These are phyloP conservation scores for Cinclus cinclus DNA, from an alignment of 2,113 vertebrate species.

Conservation along the genomic window DNA sequence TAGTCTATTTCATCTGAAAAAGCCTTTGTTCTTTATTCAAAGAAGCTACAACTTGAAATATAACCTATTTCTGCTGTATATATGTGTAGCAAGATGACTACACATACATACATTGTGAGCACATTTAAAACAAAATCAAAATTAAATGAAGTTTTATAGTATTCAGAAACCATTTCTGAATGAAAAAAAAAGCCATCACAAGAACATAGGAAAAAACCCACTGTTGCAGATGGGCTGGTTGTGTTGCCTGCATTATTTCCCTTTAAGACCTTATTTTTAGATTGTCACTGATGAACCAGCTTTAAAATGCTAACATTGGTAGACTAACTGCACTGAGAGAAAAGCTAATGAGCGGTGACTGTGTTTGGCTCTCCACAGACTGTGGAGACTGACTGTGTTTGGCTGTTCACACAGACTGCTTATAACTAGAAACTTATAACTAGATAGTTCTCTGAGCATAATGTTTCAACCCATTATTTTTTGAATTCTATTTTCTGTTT, in stretches of 20 bases:
- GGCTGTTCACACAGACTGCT: background rate
- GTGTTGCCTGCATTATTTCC: background rate
- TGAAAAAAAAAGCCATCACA: background rate
- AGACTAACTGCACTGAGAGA: background rate
- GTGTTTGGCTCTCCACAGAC: background rate
- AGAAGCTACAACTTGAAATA: background rate
- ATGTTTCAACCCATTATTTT: background rate
- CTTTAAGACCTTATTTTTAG: background rate
- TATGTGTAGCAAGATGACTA: background rate
- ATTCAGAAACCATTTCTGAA: background rate
- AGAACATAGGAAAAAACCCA: accelerated
- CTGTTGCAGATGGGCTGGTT: background rate
- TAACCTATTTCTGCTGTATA: background rate
- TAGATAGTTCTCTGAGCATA: background rate
- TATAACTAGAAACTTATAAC: background rate
- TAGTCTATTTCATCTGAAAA: background rate
- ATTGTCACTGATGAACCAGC: background rate
- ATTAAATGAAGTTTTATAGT: background rate
- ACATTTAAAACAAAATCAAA: background rate
- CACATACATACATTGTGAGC: background rate
- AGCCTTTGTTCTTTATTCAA: background rate
- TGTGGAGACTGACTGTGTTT: too few species aligned
- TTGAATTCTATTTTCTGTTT: background rate
- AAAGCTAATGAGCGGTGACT: background rate
- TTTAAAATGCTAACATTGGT: background rate